Conservation (phyloP, 2,888 invertebrate species). For the Aricia artaxerxes region DNA sequence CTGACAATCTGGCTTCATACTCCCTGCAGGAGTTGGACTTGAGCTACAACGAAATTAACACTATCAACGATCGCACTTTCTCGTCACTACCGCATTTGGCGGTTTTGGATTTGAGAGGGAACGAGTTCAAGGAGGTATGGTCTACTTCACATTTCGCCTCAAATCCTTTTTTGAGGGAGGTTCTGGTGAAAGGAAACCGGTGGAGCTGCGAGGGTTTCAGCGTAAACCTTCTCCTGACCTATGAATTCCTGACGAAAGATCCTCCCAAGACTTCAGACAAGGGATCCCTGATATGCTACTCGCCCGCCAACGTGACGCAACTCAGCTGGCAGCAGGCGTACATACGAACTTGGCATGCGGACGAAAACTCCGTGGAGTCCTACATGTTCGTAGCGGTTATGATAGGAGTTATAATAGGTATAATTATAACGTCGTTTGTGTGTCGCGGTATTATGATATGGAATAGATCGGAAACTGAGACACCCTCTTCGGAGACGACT, state of each 20-base stretch:
- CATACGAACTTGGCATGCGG: conserved; percentile 81
- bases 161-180: conserved; percentile 79
- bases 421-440: conserved; percentile 79
- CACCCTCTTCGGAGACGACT: conserved; percentile 64
- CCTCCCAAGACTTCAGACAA: conserved; percentile 72
- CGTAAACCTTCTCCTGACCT: conserved; percentile 80
- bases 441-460: conserved; percentile 74
- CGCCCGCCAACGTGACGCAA: conserved; percentile 83
- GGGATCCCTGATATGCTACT: conserved; percentile 82
- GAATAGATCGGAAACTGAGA: conserved; percentile 58
- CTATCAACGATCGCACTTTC: conserved; percentile 82
- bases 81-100: conserved; percentile 82
- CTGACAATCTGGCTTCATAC: conserved; percentile 79
- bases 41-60: conserved; percentile 80
- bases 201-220: conserved; percentile 87
- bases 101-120: conserved; percentile 85
- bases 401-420: conserved; percentile 75
- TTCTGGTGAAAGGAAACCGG: conserved; percentile 85
- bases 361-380: conserved; percentile 56
- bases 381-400: conserved; percentile 80
- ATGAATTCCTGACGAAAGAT: conserved; percentile 79
- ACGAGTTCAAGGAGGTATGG: conserved; percentile 84
- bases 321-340: conserved; percentile 86
- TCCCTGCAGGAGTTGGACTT: conserved; percentile 82
- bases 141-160: conserved; percentile 81